These are phyloP conservation scores for Geopemphigus sp. DNA, from an alignment of 1,140 invertebrate genomes.

Conservation along the genomic window DNA sequence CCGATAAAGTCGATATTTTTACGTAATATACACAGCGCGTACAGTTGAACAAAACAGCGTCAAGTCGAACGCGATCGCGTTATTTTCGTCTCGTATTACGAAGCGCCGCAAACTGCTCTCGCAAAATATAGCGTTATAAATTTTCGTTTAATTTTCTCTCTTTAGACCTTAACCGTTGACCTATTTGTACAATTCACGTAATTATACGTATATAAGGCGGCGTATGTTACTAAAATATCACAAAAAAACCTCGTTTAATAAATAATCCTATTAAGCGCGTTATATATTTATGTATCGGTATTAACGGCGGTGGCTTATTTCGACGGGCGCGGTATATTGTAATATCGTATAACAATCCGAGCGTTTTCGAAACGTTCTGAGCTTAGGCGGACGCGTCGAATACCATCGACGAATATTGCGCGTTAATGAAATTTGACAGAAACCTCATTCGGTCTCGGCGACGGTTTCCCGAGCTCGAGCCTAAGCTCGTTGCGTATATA, in stretches of 20 bases:
- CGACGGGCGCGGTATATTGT: background rate
- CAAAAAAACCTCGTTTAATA: background rate
- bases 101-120: no score
- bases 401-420: background rate
- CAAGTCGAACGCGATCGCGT: no score
- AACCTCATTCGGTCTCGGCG: constrained; percentile 8
- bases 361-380: background rate
- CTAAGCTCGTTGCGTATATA: background rate
- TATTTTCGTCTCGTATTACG: no score
- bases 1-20: background rate
- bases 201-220: background rate
- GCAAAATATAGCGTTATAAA: no score
- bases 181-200: no score
- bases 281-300: no score
- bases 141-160: no score
- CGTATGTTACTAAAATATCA: no score
- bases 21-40: background rate
- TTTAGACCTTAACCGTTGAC: no score
- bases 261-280: background rate
- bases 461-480: background rate
- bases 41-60: no score
- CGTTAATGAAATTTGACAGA: constrained; percentile 35
- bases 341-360: background rate
- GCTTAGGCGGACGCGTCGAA: background rate
- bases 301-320: background rate